Conservation (phyloP, 2,113 vertebrate species). For the Cyanoramphus novaezelandiae region DNA sequence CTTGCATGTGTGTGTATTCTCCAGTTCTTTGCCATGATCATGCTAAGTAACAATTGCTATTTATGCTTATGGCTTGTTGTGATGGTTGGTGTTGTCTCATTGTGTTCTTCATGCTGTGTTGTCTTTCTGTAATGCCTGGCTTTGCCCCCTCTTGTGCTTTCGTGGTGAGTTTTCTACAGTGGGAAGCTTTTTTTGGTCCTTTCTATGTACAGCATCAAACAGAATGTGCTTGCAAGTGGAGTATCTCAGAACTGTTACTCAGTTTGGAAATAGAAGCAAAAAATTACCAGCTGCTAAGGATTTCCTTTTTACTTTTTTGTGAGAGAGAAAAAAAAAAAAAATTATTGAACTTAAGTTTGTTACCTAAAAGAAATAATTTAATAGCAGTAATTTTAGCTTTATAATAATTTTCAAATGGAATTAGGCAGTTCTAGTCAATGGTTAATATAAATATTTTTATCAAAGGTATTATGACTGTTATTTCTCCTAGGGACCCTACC, state of each 20-base stretch:
- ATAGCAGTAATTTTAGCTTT: neutral
- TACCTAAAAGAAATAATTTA: neutral
- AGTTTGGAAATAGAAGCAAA: neutral
- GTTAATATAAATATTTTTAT: neutral
- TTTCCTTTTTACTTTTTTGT: neutral
- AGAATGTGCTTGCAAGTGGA: fast-evolving
- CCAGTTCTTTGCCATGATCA: neutral
- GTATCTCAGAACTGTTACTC: neutral
- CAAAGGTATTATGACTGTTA: neutral
- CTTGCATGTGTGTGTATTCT: neutral
- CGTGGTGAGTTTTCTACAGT: neutral
- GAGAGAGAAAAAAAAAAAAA: neutral
- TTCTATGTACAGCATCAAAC: neutral
- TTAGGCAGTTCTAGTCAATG: neutral
- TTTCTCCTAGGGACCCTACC: neutral
- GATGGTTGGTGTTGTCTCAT: neutral
- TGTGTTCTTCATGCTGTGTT: neutral
- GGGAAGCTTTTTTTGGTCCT: neutral
- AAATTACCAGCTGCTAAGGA: neutral
- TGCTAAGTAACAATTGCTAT: neutral
- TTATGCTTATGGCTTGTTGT: neutral
- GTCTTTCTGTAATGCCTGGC: neutral
- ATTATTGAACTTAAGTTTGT: neutral
- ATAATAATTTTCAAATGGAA: neutral
- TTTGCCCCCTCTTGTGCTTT: neutral